Evolutionary conservation across 2,888 invertebrate species (phyloP), one percentile per base, ranked within the genome.

Genomic region (Lobophora halterata): DNA sequence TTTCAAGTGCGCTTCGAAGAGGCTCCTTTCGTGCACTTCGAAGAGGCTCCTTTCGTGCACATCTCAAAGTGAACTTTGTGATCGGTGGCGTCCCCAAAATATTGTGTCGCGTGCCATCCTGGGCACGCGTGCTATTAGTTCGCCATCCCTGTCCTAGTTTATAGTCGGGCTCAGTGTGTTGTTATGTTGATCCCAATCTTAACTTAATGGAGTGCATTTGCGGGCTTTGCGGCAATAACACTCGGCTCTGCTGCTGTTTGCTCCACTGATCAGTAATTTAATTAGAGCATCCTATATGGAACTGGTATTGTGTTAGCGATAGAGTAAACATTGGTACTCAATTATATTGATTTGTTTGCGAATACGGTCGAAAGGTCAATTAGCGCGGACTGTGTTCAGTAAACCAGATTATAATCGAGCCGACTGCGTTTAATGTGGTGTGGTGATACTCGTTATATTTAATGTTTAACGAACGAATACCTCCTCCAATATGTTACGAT

Each of bases 271-370:
- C 31, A 25, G 25, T 37, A 30, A 38, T 38, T 34, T 29, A 30
- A 29, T 37, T 23, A 26, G 20, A 23, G n/a, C n/a, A n/a, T n/a
- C n/a, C 10, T 21, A 12, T 21, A 30, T 27, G n/a, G 21, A 23
- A 24, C n/a, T n/a, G n/a, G n/a, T 19, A 27, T 28, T 35, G 17
- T 42, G 33, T 43, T 29, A 21, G 26, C 14, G 12, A 5, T 31
- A 16, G 17, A 29, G 26, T 25, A 30, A 34, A 37, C 33, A 43
- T 33, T 18, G 5, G 17, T 5, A 17, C 9, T 29, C 14, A 9
- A 29, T 5, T 25, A 5, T 26, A 43, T 43, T 18, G 37, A 43
- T 43, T 35, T 26, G 25, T 26, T 29, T 29, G 29, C 21, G 37
- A 36, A 32, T 31, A 25, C 10, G 12, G 9, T 3, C 25, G 13